phyloP scores from a whole-genome alignment of 1,140 invertebrate genomes.

The Drosophila nannoptera region DNA sequence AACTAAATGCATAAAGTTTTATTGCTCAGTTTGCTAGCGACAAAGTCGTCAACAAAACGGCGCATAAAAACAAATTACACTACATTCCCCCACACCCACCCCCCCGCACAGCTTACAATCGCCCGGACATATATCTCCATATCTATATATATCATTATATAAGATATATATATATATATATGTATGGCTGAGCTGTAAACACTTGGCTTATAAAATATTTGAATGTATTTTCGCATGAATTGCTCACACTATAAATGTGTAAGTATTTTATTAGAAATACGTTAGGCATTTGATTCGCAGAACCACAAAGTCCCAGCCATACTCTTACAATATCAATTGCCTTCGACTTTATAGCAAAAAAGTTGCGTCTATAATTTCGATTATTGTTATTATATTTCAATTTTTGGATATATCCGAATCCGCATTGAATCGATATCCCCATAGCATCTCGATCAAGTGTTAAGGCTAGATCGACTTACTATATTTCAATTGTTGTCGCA shows the following conservation, averaged over 20 bases:
- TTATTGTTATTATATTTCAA: too few relatives aligned
- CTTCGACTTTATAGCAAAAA: too few relatives aligned
- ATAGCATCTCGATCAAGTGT: too few relatives aligned
- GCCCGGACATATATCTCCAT: slow-evolving; percentile 32
- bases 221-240: slow-evolving; percentile 54
- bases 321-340: too few relatives aligned
- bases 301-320: too few relatives aligned
- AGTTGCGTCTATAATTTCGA: too few relatives aligned
- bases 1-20: slow-evolving; percentile 77
- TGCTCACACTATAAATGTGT: slow-evolving; percentile 31
- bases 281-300: slow-evolving; percentile 13
- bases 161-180: slow-evolving; percentile 30
- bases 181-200: too few relatives aligned
- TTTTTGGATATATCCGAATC: too few relatives aligned
- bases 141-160: slow-evolving; percentile 32
- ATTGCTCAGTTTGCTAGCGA: slow-evolving; percentile 52
- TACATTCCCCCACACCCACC: slow-evolving; percentile 28
- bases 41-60: slow-evolving; percentile 72
- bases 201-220: background rate
- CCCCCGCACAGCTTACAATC: background rate
- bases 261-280: slow-evolving; percentile 51
- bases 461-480: too few relatives aligned
- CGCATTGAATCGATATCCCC: too few relatives aligned
- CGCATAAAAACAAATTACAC: slow-evolving; percentile 72
- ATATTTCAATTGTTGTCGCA: too few relatives aligned